A percentile compares a stretch with the other conserved stretches of the same genome.
Evolutionary conservation across 2,113 vertebrate genomes (phyloP).

Genomic region (Parus major): DNA sequence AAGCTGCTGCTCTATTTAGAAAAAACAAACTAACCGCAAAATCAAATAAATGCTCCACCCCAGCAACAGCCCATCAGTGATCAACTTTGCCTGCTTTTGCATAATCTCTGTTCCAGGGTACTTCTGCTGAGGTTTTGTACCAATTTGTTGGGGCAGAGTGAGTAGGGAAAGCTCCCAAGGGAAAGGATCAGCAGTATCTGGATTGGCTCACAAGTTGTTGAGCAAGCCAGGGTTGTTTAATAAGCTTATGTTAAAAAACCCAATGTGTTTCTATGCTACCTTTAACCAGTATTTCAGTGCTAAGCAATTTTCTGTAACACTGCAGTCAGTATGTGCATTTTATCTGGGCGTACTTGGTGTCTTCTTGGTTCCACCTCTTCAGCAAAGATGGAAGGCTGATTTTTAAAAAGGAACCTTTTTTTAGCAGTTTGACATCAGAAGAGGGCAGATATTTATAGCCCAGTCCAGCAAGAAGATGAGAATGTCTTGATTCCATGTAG

Average conservation of each 20-base stretch:
- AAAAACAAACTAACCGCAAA: neutral
- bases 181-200: neutral
- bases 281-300: neutral
- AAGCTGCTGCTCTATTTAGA: neutral
- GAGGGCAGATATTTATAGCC: neutral
- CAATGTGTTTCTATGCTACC: neutral
- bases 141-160: neutral
- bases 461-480: neutral
- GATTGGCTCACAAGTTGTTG: neutral
- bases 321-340: neutral
- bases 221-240: neutral
- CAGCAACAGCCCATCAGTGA: neutral
- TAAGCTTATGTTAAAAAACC: neutral
- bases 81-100: neutral
- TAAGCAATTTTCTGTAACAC: neutral
- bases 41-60: neutral
- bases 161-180: neutral
- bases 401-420: neutral
- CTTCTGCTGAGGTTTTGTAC: neutral
- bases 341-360: neutral
- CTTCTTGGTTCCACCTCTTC: neutral
- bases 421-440: neutral
- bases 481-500: neutral
- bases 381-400: neutral
- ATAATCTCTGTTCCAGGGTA: neutral